Conservation (phyloP, 2,888 invertebrate genomes). For the Hydrotaea diabolus region DNA sequence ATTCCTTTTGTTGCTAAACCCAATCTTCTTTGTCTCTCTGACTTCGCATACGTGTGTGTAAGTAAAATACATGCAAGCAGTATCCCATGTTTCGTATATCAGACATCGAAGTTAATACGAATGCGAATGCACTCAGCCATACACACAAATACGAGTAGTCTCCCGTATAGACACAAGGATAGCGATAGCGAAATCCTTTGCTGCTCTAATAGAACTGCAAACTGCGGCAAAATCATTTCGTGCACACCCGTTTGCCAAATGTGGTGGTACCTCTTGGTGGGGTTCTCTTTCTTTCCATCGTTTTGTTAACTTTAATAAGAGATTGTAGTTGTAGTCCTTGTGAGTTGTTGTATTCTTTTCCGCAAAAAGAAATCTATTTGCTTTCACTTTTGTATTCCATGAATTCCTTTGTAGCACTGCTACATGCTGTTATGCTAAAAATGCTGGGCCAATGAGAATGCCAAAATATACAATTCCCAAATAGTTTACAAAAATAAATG, state of each 20-base stretch:
- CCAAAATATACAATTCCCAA: slow-evolving; percentile 9
- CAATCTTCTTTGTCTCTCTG: not conserved
- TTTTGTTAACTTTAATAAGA: slow-evolving; percentile 25
- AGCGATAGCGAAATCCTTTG: not conserved
- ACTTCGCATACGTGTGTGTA: not conserved
- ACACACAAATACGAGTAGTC: not conserved
- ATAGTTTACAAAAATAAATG: slow-evolving; percentile 19
- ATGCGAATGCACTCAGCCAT: slow-evolving; percentile 11
- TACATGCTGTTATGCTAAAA: slow-evolving; percentile 24
- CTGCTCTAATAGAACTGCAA: slow-evolving; percentile 36
- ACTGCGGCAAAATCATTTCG: slow-evolving; percentile 51
- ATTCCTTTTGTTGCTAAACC: not conserved
- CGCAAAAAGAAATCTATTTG: slow-evolving; percentile 11
- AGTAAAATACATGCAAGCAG: not conserved
- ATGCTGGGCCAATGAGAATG: not conserved
- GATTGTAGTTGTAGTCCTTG: not conserved
- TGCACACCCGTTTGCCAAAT: slow-evolving; percentile 18
- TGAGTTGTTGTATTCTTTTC: not conserved
- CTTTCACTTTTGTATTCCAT: slow-evolving; percentile 14
- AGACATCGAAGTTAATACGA: slow-evolving; percentile 2
- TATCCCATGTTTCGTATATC: not conserved
- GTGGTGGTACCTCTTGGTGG: slow-evolving; percentile 1
- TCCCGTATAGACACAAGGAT: not conserved
- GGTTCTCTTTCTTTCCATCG: not conserved
- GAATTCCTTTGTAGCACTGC: slow-evolving; percentile 11